phyloP scores from a whole-genome alignment of 2,888 invertebrate species.

The Achlya flavicornis region DNA sequence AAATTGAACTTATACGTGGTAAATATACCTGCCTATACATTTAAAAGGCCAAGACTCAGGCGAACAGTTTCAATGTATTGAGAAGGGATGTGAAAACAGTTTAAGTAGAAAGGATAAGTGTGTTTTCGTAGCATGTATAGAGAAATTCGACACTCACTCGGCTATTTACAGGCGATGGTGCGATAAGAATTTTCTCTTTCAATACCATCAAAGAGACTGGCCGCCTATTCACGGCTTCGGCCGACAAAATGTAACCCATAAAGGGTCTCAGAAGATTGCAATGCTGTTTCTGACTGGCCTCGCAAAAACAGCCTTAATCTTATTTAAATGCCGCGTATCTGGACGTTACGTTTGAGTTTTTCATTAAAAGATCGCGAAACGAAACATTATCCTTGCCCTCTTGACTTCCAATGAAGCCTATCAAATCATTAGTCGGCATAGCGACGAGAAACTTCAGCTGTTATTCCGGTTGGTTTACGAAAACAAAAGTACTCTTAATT shows the following conservation, averaged over 20 bases:
- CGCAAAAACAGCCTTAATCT: slow-evolving; percentile 54
- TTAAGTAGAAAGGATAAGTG: slow-evolving; percentile 79
- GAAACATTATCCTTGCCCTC: slow-evolving; percentile 67
- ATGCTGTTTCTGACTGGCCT: slow-evolving; percentile 57
- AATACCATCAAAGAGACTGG: slow-evolving; percentile 79
- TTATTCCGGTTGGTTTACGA: slow-evolving; percentile 77
- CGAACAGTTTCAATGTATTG: slow-evolving; percentile 68
- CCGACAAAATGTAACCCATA: slow-evolving; percentile 73
- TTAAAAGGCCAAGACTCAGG: slow-evolving; percentile 61
- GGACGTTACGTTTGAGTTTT: slow-evolving; percentile 48
- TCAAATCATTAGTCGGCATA: slow-evolving; percentile 77
- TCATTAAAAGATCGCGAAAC: slow-evolving; percentile 50
- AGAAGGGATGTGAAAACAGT: slow-evolving; percentile 73
- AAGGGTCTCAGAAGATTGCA: slow-evolving; percentile 71
- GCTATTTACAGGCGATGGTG: slow-evolving; percentile 78
- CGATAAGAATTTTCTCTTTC: slow-evolving; percentile 82
- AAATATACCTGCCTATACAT: slow-evolving; percentile 51
- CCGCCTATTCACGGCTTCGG: slow-evolving; percentile 71
- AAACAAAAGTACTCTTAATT: slow-evolving; percentile 77
- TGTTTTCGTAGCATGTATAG: slow-evolving; percentile 77
- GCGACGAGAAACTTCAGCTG: slow-evolving; percentile 71
- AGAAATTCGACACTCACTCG: slow-evolving; percentile 78
- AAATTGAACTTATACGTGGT: slow-evolving; percentile 28
- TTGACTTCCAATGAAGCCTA: slow-evolving; percentile 69
- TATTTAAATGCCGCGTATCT: slow-evolving; percentile 48